Evolutionary conservation across 2,888 invertebrate species (phyloP).

Genomic region (Monochamus alternatus): DNA sequence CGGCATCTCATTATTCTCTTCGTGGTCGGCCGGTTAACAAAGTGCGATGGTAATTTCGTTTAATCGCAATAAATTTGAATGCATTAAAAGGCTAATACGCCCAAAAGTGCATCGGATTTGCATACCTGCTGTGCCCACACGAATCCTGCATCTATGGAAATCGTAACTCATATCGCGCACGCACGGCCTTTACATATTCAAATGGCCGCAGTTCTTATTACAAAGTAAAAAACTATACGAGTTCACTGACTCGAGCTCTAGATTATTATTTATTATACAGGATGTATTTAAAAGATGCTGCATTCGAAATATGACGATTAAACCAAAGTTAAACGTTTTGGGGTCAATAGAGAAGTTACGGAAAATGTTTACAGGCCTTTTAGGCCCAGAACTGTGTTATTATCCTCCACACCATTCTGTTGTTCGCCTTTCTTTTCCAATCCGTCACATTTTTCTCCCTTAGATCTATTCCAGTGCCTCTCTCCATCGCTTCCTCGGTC

Average conservation of each 20-base stretch:
- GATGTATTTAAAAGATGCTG: no score
- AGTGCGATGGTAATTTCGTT: constrained; percentile 42
- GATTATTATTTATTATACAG: no score
- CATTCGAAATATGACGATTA: no score
- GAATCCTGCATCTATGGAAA: constrained; percentile 17
- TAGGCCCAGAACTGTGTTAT: no score
- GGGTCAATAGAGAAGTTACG: no score
- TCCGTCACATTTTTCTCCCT: no score
- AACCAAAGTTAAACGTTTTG: no score
- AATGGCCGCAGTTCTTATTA: background rate
- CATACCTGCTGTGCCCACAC: constrained; percentile 38
- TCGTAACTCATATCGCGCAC: constrained; percentile 12
- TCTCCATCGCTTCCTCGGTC: no score
- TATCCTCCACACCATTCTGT: no score
- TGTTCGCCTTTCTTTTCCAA: no score
- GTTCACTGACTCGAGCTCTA: background rate
- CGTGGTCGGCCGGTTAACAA: constrained; percentile 18
- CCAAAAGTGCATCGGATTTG: constrained; percentile 28
- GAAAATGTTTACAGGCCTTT: no score
- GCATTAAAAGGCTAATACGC: constrained; percentile 45
- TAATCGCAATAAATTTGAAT: constrained; percentile 46
- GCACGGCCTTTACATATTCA: constrained; percentile 1
- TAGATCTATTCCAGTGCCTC: no score
- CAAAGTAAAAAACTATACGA: background rate
- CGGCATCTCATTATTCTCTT: constrained; percentile 22